Percentiles rank a stretch among this genome's conserved stretches.
These are phyloP conservation scores for Phrynocephalus versicolor DNA, from an alignment of 2,113 vertebrate genomes.

Conservation along the genomic window DNA sequence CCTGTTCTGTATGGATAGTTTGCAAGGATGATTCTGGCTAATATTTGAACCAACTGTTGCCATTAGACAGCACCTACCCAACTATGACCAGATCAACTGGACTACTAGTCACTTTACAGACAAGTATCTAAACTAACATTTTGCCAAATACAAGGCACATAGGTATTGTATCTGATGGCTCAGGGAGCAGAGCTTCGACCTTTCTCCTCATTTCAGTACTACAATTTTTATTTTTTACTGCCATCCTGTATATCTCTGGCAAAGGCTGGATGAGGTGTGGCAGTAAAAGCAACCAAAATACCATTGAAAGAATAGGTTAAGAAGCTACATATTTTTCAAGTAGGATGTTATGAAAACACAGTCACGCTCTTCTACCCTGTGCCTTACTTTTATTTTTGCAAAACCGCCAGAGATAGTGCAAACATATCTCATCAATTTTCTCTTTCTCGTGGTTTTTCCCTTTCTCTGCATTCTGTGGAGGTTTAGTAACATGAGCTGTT, in stretches of 20 bases:
- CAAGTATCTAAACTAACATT: neutral
- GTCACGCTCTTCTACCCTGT: neutral
- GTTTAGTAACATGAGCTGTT: neutral
- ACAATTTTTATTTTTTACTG: neutral
- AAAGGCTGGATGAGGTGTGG: too few species aligned
- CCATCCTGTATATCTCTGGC: neutral
- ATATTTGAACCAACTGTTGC: neutral
- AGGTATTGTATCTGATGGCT: neutral
- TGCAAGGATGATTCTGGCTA: too few species aligned
- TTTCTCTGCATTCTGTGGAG: constrained; percentile 23
- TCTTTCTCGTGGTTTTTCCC: constrained; percentile 75
- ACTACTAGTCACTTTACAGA: neutral
- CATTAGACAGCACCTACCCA: too few species aligned
- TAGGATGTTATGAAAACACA: neutral
- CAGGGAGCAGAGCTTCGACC: neutral
- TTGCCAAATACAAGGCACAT: neutral
- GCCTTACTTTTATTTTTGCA: constrained; percentile 81
- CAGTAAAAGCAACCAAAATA: neutral
- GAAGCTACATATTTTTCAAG: neutral
- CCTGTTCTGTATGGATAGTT: too few species aligned
- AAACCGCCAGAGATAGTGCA: constrained; percentile 76
- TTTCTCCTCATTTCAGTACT: neutral
- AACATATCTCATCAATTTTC: constrained; percentile 81
- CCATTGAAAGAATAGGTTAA: neutral
- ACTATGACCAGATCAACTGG: neutral